A percentile compares a stretch with the other conserved stretches of the same genome.
phyloP scores from a whole-genome alignment of 1,140 invertebrate species.

The Heterodera carotae region DNA sequence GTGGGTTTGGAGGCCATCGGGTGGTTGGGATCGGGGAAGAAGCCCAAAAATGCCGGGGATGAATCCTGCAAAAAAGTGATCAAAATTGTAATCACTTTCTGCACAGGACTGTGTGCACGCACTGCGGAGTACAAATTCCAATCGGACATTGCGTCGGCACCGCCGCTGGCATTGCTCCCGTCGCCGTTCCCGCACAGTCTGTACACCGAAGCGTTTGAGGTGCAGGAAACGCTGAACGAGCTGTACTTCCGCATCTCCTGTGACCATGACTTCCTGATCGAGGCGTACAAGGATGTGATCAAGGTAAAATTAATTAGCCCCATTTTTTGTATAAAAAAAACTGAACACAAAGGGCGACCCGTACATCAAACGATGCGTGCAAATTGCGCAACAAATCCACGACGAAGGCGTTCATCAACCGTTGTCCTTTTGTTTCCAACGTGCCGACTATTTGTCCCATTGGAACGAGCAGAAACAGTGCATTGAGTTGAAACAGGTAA shows the following conservation, averaged over 20 bases:
- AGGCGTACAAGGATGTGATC: conserved; percentile 58
- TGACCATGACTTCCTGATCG: conserved; percentile 59
- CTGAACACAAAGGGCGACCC: conserved; percentile 4
- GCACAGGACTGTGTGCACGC: conserved; percentile 51
- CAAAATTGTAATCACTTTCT: too few relatives aligned
- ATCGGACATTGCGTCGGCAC: conserved; percentile 38
- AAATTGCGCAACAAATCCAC: conserved; percentile 53
- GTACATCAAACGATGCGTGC: conserved; percentile 41
- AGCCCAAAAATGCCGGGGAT: too few relatives aligned
- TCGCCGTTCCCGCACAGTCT: conserved; percentile 59
- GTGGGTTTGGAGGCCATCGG: too few relatives aligned
- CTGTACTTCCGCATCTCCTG: conserved; percentile 60
- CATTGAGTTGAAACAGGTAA: conserved; percentile 53
- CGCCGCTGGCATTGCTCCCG: conserved; percentile 57
- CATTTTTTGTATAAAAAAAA: too few relatives aligned
- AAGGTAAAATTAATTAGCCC: too few relatives aligned
- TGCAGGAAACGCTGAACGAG: conserved; percentile 57
- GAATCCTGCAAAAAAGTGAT: too few relatives aligned
- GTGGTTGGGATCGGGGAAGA: too few relatives aligned
- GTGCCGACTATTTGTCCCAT: conserved; percentile 62
- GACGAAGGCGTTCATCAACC: conserved; percentile 50
- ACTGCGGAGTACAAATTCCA: conserved; percentile 45
- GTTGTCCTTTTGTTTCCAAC: conserved; percentile 50
- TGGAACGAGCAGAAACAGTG: conserved; percentile 16
- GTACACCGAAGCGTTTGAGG: conserved; percentile 54